Base-by-base conservation (phyloP, 2,797 vertebrate species). In the Meriones psammophilus region DNA sequence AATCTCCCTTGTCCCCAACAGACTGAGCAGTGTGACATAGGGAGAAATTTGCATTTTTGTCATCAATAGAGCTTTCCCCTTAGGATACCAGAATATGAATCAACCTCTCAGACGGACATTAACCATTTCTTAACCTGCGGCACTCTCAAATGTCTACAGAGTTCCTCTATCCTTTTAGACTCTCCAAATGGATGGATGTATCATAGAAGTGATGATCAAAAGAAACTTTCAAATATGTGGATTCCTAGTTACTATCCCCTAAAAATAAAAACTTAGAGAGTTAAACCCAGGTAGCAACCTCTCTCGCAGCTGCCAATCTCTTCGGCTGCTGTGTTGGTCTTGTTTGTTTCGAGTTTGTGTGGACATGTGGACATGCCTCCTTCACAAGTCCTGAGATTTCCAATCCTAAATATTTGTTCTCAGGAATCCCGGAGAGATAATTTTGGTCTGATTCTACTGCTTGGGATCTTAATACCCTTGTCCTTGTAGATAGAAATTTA, bases 41-140 rank as follows among this genome's bases (percentile, higher is more conserved):
- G 46, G 8, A 92, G 64, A 94, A 96, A 96, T 81, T 76, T 64
- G 91, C 36, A 85, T 84, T 94, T 94, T 91, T 97, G 54, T 62
- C 33, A 96, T 92, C 87, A 78, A 58, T 83, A 94, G 77, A 94
- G 66, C 26, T 79, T 10, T 89, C 24, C 39, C 69, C 50, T 39
- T 87, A 90, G 71, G 95, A 92, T 74, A 90, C 89, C 3, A 36
- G 68, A 88, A 64, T 76, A 93, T 28, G 46, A 94, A 93, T 88
- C 62, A 85, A 78, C 7, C 17, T 84, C 46, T 58, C 39, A 87
- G 80, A 9, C 80, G 24, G 39, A 86, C 15, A 91, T 88, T 92
- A 94, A 88, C 68, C 26, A 83, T 66, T 87, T 76, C 85, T 80
- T 95, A 85, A 76, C 80, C 58, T 86, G 26, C 5, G 71, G 54